phyloP scores from a whole-genome alignment of 1,140 invertebrate genomes.

The Drosophila mauritiana region DNA sequence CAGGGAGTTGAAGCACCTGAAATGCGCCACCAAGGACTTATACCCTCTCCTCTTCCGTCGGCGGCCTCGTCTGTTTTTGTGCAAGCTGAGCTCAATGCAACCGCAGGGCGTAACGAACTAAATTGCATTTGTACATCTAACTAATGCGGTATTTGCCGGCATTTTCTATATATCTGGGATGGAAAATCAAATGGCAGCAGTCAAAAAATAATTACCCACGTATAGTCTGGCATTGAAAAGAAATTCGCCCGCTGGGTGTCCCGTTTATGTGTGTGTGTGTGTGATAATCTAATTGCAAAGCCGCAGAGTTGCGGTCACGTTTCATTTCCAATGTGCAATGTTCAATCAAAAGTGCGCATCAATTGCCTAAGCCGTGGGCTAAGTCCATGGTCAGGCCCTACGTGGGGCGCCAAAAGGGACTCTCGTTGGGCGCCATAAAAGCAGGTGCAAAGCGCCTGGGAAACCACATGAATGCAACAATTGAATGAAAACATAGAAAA shows the following conservation, averaged over 20 bases:
- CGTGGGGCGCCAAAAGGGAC: slow-evolving; percentile 2
- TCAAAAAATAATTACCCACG: slow-evolving; percentile 72
- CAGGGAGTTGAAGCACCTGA: slow-evolving; percentile 74
- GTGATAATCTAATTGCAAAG: slow-evolving; percentile 83
- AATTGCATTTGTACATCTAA: slow-evolving; percentile 81
- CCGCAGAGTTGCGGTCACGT: slow-evolving; percentile 76
- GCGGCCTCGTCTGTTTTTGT: slow-evolving; percentile 7
- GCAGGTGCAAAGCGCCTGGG: slow-evolving; percentile 24
- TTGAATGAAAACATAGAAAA: slow-evolving; percentile 30
- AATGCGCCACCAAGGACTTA: slow-evolving; percentile 73
- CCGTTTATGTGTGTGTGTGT: slow-evolving; percentile 37
- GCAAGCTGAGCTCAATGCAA: slow-evolving; percentile 44
- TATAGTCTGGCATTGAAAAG: slow-evolving; percentile 42
- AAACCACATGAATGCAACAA: slow-evolving; percentile 54
- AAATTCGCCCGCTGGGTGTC: slow-evolving; percentile 8
- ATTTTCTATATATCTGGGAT: slow-evolving; percentile 46
- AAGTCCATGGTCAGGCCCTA: slow-evolving; percentile 4
- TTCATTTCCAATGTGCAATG: slow-evolving; percentile 72
- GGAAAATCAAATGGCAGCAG: slow-evolving; percentile 62
- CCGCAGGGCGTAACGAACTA: slow-evolving; percentile 79
- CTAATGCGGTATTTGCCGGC: slow-evolving; percentile 70
- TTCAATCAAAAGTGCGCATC: slow-evolving; percentile 69
- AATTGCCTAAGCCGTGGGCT: slow-evolving; percentile 37
- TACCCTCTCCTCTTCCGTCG: background rate
- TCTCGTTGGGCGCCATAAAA: slow-evolving; percentile 5